phyloP scores from a whole-genome alignment of 2,113 vertebrate species.

The Parus major region DNA sequence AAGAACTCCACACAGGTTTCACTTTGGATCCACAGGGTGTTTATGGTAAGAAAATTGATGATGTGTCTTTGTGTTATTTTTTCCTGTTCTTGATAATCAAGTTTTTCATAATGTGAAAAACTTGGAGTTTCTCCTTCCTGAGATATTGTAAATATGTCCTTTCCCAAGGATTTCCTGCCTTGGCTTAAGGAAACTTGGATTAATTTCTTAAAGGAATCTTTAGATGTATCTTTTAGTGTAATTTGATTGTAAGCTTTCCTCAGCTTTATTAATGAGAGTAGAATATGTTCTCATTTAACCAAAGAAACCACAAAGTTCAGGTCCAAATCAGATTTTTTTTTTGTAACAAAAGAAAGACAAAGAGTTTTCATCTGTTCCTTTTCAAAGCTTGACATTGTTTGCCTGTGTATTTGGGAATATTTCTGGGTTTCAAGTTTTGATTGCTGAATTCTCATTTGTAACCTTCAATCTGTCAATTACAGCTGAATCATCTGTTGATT shows the following conservation, averaged over 20 bases:
- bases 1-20: constrained; percentile 74
- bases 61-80: background rate
- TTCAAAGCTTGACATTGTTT: background rate
- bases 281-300: background rate
- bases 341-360: background rate
- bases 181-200: background rate
- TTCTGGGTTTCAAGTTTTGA: background rate
- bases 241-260: background rate
- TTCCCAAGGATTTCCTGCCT: background rate
- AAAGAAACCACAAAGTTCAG: background rate
- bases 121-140: background rate
- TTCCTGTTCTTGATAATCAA: background rate
- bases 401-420: background rate
- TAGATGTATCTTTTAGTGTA: background rate
- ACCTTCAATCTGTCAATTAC: background rate
- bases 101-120: background rate
- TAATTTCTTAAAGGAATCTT: background rate
- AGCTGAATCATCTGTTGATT: background rate
- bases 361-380: background rate
- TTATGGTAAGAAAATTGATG: constrained; percentile 78
- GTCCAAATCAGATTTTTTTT: background rate
- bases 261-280: background rate
- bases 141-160: background rate
- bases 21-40: constrained; percentile 87
- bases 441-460: background rate